phyloP scores from a whole-genome alignment of 2,888 invertebrate genomes.

The Byasa hedistus region DNA sequence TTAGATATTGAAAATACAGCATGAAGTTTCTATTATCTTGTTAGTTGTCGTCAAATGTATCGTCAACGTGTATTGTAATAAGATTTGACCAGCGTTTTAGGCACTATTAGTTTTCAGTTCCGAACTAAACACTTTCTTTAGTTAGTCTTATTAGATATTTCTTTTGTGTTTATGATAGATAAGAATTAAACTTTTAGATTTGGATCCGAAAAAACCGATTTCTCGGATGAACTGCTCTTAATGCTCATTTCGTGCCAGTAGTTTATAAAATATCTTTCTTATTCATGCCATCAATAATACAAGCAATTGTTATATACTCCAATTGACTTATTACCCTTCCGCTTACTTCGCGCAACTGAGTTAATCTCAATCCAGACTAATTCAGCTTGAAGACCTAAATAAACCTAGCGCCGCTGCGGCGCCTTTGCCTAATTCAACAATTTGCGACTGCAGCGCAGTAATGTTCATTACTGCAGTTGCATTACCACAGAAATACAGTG shows the following conservation, averaged over 20 bases:
- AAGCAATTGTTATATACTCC: not conserved
- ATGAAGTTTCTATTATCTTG: not conserved
- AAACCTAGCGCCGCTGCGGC: conserved; percentile 36
- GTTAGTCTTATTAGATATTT: too few species aligned
- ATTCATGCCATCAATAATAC: too few species aligned
- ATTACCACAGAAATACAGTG: not conserved
- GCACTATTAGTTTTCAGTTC: too few species aligned
- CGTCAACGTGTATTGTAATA: not conserved
- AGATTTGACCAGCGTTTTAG: too few species aligned
- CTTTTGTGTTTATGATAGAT: too few species aligned
- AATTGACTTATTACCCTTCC: conserved; percentile 3
- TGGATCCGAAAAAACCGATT: too few species aligned
- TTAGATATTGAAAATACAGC: not conserved
- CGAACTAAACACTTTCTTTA: too few species aligned
- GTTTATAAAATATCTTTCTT: too few species aligned
- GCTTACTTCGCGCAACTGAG: conserved; percentile 5
- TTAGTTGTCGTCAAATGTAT: not conserved
- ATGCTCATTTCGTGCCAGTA: too few species aligned
- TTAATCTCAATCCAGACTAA: conserved; percentile 21
- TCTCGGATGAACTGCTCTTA: too few species aligned
- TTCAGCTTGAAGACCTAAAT: conserved; percentile 30
- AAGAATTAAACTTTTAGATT: too few species aligned
- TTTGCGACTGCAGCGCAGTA: conserved; percentile 33
- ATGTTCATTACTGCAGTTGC: conserved; percentile 8
- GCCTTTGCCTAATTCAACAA: conserved; percentile 42